phyloP scores from a whole-genome alignment of 2,113 vertebrate genomes.

The Sarotherodon lohbergeri region DNA sequence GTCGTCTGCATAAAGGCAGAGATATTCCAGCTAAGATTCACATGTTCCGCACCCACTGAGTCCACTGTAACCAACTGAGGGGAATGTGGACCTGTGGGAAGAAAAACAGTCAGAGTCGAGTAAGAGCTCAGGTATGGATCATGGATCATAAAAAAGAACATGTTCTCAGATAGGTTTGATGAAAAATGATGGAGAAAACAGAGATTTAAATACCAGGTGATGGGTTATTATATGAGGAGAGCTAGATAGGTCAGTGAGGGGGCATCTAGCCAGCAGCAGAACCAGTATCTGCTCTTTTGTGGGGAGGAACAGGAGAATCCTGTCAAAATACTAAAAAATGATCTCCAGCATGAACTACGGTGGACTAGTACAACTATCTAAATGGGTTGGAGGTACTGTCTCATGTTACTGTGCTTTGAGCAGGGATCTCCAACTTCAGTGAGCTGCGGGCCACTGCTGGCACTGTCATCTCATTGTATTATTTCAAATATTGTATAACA shows the following conservation, averaged over 20 bases:
- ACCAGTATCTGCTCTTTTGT: background rate
- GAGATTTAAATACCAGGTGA: background rate
- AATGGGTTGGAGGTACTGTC: background rate
- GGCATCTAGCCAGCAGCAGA: background rate
- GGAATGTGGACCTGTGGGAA: constrained; percentile 9
- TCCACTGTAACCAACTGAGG: background rate
- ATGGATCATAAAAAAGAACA: background rate
- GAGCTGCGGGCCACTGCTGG: background rate
- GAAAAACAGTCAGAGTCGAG: background rate
- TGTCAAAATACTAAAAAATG: background rate
- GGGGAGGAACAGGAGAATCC: background rate
- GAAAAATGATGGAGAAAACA: background rate
- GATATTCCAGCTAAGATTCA: constrained; percentile 25
- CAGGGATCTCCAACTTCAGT: background rate
- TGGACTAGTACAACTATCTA: background rate
- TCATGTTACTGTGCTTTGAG: background rate
- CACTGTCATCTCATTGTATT: background rate
- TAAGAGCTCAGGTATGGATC: background rate
- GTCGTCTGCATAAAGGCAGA: constrained; percentile 32
- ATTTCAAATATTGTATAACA: background rate
- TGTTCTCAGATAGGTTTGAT: background rate
- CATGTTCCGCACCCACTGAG: background rate
- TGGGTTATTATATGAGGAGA: background rate
- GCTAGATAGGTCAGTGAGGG: background rate
- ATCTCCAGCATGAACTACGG: background rate